Evolutionary conservation across 2,113 vertebrate genomes (phyloP), one percentile per base, ranked within the genome.

Genomic region (Myrmophylax atrothorax): DNA sequence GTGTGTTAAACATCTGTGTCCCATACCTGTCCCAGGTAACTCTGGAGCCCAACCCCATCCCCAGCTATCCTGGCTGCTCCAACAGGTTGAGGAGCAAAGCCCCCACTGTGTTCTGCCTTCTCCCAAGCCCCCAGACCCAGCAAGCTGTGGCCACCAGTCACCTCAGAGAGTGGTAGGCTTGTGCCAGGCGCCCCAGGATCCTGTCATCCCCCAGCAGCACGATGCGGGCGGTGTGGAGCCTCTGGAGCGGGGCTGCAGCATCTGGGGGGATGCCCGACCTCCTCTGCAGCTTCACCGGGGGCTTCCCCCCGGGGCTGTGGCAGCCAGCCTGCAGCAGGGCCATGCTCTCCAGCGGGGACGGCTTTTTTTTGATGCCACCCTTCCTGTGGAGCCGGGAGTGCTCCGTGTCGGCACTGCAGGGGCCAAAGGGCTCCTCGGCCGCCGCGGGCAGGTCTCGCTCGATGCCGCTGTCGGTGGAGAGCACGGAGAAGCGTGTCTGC

Each of bases 401-500:
- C 25, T 99, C 98, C 9, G 37, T 68, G 20, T 98, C 97, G 0
- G 69, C 0, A 1, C 55, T 31, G 44, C 63, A 46, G 22, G 95
- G 86, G 1, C 2, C 7, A 5, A 62, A 82, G 0, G 62, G 59
- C 46, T 99, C 98, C 6, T 98, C 87, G 0, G 52, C 93, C 0
- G 88, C 47, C 2, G 24, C 14, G 0, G 97, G 97, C 56, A 99
- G 92, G 96, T 99, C 99, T n/a, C 98, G 97, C 67, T 99, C 99
- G 1, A 99, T 99, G 53, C 99, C 99, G 0, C 99, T 99, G 98
- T 99, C 99, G 0, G 98, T 99, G 89, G 99, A 99, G 86, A 99
- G 97, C 86, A 99, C 44, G 0, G 99, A 99, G 82, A 97, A 98
- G 59, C 99, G 98, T 5, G 97, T 97, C 93, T 97, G 97, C 88